These are phyloP conservation scores for Heliothis subflexa DNA, from an alignment of 1,140 invertebrate species.

Conservation along the genomic window DNA sequence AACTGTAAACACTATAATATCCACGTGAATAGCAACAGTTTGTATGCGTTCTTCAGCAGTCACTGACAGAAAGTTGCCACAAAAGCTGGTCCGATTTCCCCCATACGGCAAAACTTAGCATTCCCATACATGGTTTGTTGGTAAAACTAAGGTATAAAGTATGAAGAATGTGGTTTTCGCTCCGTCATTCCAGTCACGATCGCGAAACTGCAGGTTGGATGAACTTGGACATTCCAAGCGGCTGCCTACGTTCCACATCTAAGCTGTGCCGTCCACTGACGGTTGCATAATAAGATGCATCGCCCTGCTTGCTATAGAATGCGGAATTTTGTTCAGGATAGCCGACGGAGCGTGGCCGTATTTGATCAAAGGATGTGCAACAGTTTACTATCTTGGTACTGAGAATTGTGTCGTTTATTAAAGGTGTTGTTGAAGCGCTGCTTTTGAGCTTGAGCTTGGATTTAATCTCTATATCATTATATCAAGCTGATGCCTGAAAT, in stretches of 20 bases:
- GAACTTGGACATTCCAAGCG: constrained; percentile 38
- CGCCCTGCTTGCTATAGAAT: constrained; percentile 30
- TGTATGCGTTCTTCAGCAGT: background rate
- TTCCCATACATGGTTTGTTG: constrained; percentile 31
- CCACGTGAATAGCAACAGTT: background rate
- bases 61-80: background rate
- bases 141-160: constrained; percentile 37
- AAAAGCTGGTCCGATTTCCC: constrained; percentile 24
- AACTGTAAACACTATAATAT: constrained; percentile 1
- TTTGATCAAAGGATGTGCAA: background rate
- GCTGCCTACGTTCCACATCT: constrained; percentile 29
- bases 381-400: too few relatives aligned
- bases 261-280: constrained; percentile 26
- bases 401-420: too few relatives aligned
- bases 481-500: too few relatives aligned
- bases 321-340: constrained; percentile 29
- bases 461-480: too few relatives aligned
- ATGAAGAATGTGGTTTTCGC: constrained; percentile 45
- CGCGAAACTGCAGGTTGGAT: constrained; percentile 44
- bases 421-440: too few relatives aligned
- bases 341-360: constrained; percentile 13
- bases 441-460: too few relatives aligned
- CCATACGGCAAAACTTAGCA: constrained; percentile 7
- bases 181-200: constrained; percentile 41
- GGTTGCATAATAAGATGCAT: constrained; percentile 38